Conservation (phyloP, 1,140 invertebrate species). For the Micrasema minimum region DNA sequence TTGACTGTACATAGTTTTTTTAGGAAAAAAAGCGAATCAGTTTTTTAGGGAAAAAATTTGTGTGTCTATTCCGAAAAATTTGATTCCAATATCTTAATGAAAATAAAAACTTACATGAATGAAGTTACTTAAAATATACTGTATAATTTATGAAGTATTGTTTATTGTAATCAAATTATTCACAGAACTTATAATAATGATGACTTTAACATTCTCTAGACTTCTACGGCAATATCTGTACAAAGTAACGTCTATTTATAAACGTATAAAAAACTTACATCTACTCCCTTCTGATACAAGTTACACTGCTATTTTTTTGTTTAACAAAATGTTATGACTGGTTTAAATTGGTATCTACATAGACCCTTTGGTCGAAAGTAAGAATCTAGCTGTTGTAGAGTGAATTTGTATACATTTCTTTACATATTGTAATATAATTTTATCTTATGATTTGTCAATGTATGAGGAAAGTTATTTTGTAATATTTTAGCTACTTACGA, state of each 20-base stretch:
- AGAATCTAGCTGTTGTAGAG: too few relatives aligned
- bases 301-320: too few relatives aligned
- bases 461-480: conserved; percentile 1
- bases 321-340: conserved; percentile 2
- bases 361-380: too few relatives aligned
- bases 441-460: conserved; percentile 28
- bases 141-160: background rate
- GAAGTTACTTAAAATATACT: background rate
- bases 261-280: conserved; percentile 45
- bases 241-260: conserved; percentile 37
- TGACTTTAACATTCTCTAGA: conserved; percentile 19
- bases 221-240: conserved; percentile 41
- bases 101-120: background rate
- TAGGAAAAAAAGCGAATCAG: too few relatives aligned
- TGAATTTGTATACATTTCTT: too few relatives aligned
- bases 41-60: background rate
- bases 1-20: too few relatives aligned
- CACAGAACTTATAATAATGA: background rate
- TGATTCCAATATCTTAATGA: background rate
- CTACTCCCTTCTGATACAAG: conserved; percentile 29
- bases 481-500: background rate
- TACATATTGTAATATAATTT: too few relatives aligned
- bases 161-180: background rate
- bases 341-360: too few relatives aligned
- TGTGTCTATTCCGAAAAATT: background rate